Evolutionary conservation across 2,888 invertebrate genomes (phyloP).

Genomic region (Endotricha flammealis): DNA sequence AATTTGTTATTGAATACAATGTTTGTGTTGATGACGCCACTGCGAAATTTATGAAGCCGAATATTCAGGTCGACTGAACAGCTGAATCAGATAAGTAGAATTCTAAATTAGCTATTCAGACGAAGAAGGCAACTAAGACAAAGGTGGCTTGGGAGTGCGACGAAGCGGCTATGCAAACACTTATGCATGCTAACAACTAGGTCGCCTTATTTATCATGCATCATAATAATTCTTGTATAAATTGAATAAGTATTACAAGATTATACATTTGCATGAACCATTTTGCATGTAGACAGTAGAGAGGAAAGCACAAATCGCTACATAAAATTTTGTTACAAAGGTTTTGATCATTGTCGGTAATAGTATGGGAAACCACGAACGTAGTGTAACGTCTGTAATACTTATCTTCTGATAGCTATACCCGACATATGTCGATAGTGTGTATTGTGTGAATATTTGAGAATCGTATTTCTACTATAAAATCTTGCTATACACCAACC

Average conservation of each 20-base stretch:
- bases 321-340: too few species aligned
- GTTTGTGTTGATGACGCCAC: slow-evolving; percentile 48
- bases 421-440: too few species aligned
- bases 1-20: slow-evolving; percentile 58
- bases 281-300: not conserved
- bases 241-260: slow-evolving; percentile 34
- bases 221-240: slow-evolving; percentile 52
- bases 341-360: too few species aligned
- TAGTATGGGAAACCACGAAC: too few species aligned
- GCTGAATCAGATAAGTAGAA: slow-evolving; percentile 66
- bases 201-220: slow-evolving; percentile 53
- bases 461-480: too few species aligned
- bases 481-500: too few species aligned
- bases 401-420: too few species aligned
- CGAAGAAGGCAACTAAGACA: slow-evolving; percentile 52
- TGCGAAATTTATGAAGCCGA: slow-evolving; percentile 56
- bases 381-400: too few species aligned
- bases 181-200: slow-evolving; percentile 47
- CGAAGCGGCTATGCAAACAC: slow-evolving; percentile 61
- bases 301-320: not conserved
- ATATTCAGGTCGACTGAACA: slow-evolving; percentile 69
- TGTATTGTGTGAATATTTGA: too few species aligned
- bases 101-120: slow-evolving; percentile 67
- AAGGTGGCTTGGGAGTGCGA: slow-evolving; percentile 59
- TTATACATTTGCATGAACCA: slow-evolving; percentile 6